Evolutionary conservation across 2,888 invertebrate species (phyloP).

Genomic region (Metalampra italica): DNA sequence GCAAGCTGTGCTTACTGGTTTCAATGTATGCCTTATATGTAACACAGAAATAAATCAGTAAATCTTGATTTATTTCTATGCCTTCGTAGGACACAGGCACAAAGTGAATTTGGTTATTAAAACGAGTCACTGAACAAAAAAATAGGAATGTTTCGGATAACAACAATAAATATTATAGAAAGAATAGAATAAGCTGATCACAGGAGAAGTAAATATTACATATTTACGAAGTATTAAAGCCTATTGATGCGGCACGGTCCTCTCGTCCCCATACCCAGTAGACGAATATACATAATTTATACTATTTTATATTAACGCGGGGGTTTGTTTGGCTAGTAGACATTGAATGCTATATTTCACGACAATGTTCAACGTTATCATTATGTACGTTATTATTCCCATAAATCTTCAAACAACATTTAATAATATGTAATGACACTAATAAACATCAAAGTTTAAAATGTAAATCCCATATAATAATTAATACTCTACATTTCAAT

Average conservation of each 20-base stretch:
- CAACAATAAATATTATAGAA: slow-evolving; percentile 57
- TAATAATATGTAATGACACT: slow-evolving; percentile 54
- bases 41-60: too few species aligned
- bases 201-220: slow-evolving; percentile 70
- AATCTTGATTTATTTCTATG: too few species aligned
- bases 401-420: slow-evolving; percentile 57
- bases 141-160: slow-evolving; percentile 70
- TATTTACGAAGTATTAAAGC: slow-evolving; percentile 60
- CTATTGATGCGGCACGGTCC: slow-evolving; percentile 44
- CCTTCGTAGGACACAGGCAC: slow-evolving; percentile 58
- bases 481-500: slow-evolving; percentile 46
- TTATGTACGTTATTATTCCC: slow-evolving; percentile 34
- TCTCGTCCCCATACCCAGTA: slow-evolving; percentile 23
- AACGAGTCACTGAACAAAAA: slow-evolving; percentile 47
- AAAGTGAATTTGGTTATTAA: slow-evolving; percentile 42
- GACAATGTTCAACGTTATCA: slow-evolving; percentile 39
- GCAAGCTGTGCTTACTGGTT: slow-evolving; percentile 61
- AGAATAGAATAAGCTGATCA: slow-evolving; percentile 64
- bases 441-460: slow-evolving; percentile 59
- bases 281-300: slow-evolving; percentile 25
- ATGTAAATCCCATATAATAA: slow-evolving; percentile 56
- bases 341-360: slow-evolving; percentile 45
- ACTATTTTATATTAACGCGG: slow-evolving; percentile 8
- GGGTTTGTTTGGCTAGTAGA: slow-evolving; percentile 16
- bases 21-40: slow-evolving; percentile 42